Base-by-base conservation (phyloP, 2,888 invertebrate species). In the Scaptomyza caliginosa region DNA sequence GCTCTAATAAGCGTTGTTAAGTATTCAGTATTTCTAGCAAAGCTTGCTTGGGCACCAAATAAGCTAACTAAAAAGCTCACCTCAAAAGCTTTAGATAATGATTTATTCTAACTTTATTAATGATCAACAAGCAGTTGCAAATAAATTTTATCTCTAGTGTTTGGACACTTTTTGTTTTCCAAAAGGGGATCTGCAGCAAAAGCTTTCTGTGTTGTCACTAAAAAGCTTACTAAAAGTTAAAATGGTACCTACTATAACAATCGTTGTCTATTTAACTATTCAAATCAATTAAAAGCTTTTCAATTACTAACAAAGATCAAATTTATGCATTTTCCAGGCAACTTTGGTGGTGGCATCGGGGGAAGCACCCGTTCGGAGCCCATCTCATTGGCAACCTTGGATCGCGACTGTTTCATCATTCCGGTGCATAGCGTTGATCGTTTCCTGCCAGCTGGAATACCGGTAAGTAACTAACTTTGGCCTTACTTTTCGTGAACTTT, bases 371-470 rank as follows among this genome's bases (percentile, higher is more conserved):
- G 91, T 38, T 77, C 94, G 46, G 95, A 95, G 89, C 95, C 96
- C 36, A 94, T 95, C 65, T 96, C 96, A 4, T 92, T 97, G 83
- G 95, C 96, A 46, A 96, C 95, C 46, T 93, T 97, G 86, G 96
- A 97, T 92, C 94, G 96, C 87, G 97, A 97, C 92, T 97, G 97
- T 92, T 97, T 97, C 92, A 97, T 97, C 90, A 97, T 97, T 91
- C 97, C 97, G 6, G 95, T 97, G 48, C 96, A 97, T 84, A 96
- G 96, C 90, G 93, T 97, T 83, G 95, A 96, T 90, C 93, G 97
- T 81, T 97, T 97, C 92, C 93, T 97, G 86, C 97, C 97, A 70
- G 96, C 96, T 75, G 97, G 97, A 86, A 96, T 97, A 70, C 96
- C 96, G 91, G 96, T 97, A 79, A 86, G 65, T 62, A 7, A 10